phyloP scores from a whole-genome alignment of 2,113 vertebrate genomes.

The Cavia porcellus region DNA sequence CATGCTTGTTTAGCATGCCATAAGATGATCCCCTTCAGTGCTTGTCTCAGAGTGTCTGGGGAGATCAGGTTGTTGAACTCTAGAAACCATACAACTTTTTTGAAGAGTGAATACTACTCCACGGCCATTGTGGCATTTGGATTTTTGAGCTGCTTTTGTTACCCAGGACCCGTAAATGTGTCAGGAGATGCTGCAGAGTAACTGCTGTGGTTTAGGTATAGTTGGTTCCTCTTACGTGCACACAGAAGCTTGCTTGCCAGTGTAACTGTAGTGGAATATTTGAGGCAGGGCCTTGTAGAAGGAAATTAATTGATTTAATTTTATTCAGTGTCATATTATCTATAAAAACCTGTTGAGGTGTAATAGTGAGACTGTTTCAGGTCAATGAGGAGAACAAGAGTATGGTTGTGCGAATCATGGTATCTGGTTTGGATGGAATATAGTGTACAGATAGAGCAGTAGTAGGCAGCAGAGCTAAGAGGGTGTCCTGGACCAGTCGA shows the following conservation, averaged over 20 bases:
- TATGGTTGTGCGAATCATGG: neutral
- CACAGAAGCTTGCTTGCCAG: neutral
- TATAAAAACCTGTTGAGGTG: neutral
- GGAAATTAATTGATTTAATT: neutral
- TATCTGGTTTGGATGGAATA: neutral
- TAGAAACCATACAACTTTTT: neutral
- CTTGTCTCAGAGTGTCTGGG: conserved; percentile 16
- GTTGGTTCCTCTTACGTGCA: neutral
- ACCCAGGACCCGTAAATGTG: neutral
- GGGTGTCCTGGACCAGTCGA: neutral
- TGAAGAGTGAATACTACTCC: neutral
- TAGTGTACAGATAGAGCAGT: neutral
- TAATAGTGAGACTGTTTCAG: neutral
- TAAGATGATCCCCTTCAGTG: neutral
- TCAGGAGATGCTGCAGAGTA: neutral
- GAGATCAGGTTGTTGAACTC: neutral
- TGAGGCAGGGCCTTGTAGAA: neutral
- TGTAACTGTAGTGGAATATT: neutral
- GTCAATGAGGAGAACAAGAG: neutral
- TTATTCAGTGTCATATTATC: neutral
- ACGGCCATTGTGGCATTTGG: neutral
- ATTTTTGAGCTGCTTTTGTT: neutral
- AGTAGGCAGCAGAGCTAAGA: neutral
- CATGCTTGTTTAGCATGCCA: neutral
- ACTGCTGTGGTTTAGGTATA: neutral